phyloP scores from a whole-genome alignment of 2,797 vertebrate species.

The Anabacerthia variegaticeps region DNA sequence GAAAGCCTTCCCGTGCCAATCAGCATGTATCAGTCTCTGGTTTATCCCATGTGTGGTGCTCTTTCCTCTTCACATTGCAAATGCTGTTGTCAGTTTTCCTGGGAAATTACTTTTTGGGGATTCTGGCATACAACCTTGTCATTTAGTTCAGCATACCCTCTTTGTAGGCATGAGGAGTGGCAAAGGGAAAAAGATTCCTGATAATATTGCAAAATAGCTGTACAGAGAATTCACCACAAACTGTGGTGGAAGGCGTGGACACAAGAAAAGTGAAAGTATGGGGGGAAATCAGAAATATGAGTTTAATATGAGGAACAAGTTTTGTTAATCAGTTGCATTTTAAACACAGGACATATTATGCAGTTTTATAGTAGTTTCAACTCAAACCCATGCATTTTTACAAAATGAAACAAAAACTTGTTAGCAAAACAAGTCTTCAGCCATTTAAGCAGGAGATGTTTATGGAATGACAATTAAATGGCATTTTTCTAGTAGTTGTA shows the following conservation, averaged over 20 bases:
- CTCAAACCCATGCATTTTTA: not conserved
- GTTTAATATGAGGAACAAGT: not conserved
- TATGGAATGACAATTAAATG: not conserved
- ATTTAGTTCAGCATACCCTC: not conserved
- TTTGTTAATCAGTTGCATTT: not conserved
- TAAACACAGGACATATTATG: not conserved
- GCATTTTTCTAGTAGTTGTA: not conserved
- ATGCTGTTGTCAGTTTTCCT: not conserved
- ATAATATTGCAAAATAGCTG: not conserved
- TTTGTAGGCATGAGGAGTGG: not conserved
- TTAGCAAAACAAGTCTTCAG: not conserved
- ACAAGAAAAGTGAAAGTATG: not conserved
- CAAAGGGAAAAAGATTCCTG: not conserved
- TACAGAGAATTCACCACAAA: not conserved
- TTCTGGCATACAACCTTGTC: not conserved
- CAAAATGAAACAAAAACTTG: slow-evolving; percentile 4
- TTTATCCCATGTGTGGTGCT: not conserved
- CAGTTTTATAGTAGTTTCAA: not conserved
- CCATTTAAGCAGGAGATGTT: not conserved
- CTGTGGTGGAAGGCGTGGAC: not conserved
- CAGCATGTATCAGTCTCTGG: not conserved
- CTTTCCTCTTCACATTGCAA: not conserved
- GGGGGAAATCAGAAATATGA: not conserved
- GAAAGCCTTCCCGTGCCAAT: not conserved
- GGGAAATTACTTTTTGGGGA: not conserved